Evolutionary conservation across 2,113 vertebrate species (phyloP).

Genomic region (Cyanoderma ruficeps): DNA sequence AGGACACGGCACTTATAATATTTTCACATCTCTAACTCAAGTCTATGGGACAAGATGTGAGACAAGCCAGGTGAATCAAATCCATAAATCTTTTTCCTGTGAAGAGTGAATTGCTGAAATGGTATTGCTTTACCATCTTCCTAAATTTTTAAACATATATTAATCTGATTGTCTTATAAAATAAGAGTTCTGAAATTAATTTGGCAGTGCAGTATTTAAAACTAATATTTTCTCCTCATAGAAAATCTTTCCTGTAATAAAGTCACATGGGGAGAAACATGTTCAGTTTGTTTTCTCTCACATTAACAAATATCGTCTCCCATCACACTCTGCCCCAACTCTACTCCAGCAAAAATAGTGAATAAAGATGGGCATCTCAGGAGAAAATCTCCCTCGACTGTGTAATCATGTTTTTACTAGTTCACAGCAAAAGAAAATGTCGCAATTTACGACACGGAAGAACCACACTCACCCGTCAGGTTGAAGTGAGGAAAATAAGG

Average conservation of each 20-base stretch:
- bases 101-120: neutral
- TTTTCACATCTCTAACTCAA: neutral
- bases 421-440: neutral
- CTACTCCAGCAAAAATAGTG: neutral
- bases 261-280: neutral
- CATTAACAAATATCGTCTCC: neutral
- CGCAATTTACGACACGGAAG: too few relatives aligned
- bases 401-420: neutral
- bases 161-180: neutral
- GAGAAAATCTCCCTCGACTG: neutral
- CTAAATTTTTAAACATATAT: neutral
- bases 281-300: neutral
- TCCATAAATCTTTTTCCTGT: neutral
- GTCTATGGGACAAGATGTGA: neutral
- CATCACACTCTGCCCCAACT: neutral
- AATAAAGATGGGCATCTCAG: neutral
- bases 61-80: neutral
- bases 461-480: too few relatives aligned
- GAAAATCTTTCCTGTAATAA: neutral
- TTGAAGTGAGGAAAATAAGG: too few relatives aligned
- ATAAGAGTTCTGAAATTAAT: neutral
- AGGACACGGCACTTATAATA: neutral
- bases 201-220: neutral
- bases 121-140: neutral
- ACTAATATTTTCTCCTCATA: neutral